phyloP scores from a whole-genome alignment of 2,113 vertebrate species.

The Carassius carassius region DNA sequence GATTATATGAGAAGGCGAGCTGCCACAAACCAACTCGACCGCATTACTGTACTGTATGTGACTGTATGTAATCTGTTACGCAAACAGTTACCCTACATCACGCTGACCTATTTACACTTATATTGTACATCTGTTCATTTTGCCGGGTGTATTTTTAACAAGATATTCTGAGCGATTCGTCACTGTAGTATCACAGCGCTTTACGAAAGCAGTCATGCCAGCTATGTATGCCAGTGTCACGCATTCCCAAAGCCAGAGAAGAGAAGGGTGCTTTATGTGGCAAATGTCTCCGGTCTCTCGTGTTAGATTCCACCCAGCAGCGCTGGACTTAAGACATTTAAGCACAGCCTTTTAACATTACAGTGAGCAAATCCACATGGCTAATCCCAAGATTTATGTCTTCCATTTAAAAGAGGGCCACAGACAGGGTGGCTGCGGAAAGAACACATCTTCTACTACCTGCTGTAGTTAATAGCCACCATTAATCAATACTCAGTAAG shows the following conservation, averaged over 20 bases:
- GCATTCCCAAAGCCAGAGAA: conserved; percentile 12
- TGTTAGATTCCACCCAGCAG: conserved; percentile 48
- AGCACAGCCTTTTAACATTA: conserved; percentile 59
- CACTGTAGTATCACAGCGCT: conserved; percentile 11
- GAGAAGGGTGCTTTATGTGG: background rate
- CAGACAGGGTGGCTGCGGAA: conserved; percentile 55
- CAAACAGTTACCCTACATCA: conserved; percentile 19
- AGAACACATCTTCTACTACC: conserved; percentile 61
- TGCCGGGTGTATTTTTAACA: conserved; percentile 12
- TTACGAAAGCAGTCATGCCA: background rate
- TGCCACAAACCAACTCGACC: background rate
- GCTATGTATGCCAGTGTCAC: background rate
- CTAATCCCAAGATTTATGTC: conserved; percentile 67
- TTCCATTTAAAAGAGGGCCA: conserved; percentile 62
- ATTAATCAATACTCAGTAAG: conserved; percentile 73
- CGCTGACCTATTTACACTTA: conserved; percentile 35
- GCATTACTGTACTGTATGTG: conserved; percentile 11
- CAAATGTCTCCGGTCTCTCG: conserved; percentile 26
- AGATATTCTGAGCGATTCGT: conserved; percentile 9
- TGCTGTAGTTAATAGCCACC: conserved; percentile 62
- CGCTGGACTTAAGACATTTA: conserved; percentile 48
- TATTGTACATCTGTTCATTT: conserved; percentile 39
- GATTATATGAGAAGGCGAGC: background rate
- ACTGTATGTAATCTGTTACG: conserved; percentile 20
- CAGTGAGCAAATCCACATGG: conserved; percentile 63